Conservation (phyloP, 2,113 vertebrate species). For the Paedocypris sp. region DNA sequence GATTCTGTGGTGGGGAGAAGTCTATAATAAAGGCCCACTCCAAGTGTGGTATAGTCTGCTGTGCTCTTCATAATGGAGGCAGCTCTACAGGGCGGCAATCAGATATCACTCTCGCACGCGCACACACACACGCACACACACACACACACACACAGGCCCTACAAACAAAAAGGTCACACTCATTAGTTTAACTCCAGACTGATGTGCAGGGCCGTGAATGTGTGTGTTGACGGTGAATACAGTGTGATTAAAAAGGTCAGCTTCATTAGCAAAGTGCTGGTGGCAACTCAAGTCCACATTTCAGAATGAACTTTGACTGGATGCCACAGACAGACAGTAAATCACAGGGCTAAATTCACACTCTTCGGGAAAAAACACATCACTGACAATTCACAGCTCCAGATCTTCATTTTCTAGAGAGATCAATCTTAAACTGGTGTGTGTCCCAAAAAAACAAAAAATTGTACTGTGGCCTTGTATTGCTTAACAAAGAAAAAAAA, state of each 20-base stretch:
- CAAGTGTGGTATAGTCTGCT: constrained; percentile 12
- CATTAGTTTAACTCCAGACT: constrained; percentile 47
- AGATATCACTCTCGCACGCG: constrained; percentile 38
- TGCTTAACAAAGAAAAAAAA: no score
- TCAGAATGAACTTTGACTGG: constrained; percentile 16
- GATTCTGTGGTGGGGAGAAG: constrained; percentile 39
- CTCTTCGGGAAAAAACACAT: constrained; percentile 14
- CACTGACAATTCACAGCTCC: neutral
- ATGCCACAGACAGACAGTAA: constrained; percentile 20
- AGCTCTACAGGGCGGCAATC: constrained; percentile 50
- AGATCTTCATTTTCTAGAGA: constrained; percentile 25
- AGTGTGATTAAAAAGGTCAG: constrained; percentile 59
- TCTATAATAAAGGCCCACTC: constrained; percentile 42
- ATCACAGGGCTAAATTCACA: constrained; percentile 26
- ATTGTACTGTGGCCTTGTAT: no score
- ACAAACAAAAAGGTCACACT: constrained; percentile 64
- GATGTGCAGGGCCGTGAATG: constrained; percentile 4
- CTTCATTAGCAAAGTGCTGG: constrained; percentile 53
- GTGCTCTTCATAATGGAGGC: constrained; percentile 15
- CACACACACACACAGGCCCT: constrained; percentile 13
- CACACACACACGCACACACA: constrained; percentile 26
- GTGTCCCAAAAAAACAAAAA: no score
- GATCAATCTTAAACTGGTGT: constrained; percentile 18
- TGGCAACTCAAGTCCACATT: constrained; percentile 28
- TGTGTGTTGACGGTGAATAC: constrained; percentile 24